Conservation (phyloP, 2,113 vertebrate genomes). For the Turnix velox region DNA sequence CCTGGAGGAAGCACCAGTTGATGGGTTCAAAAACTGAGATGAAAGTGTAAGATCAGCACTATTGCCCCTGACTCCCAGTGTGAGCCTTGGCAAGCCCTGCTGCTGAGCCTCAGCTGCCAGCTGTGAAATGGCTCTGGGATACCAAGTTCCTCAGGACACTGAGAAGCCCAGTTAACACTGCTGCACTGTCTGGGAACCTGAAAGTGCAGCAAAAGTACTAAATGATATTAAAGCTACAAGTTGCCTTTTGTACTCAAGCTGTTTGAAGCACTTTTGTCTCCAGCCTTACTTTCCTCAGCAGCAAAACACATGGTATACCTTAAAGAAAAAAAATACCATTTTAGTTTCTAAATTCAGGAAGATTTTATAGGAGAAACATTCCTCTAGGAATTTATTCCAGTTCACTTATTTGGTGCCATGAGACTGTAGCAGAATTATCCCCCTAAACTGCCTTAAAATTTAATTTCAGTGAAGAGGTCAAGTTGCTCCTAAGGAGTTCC, state of each 20-base stretch:
- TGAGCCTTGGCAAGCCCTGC: background rate
- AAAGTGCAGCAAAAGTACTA: background rate
- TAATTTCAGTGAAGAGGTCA: background rate
- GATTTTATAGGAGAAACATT: background rate
- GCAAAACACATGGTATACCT: background rate
- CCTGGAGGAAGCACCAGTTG: background rate
- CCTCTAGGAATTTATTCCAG: background rate
- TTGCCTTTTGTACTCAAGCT: background rate
- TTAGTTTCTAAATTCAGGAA: background rate
- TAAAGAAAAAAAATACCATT: constrained; percentile 4
- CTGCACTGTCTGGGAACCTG: background rate
- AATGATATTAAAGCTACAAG: background rate
- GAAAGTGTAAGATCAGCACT: background rate
- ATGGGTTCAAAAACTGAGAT: constrained; percentile 9
- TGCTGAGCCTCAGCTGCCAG: background rate
- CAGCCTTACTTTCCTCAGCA: background rate
- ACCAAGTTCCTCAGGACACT: background rate
- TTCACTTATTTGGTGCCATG: background rate
- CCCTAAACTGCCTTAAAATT: background rate
- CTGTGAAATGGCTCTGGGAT: background rate
- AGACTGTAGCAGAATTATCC: background rate
- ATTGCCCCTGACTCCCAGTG: background rate
- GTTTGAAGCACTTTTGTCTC: background rate
- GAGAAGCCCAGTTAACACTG: background rate
- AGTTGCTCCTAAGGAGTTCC: background rate